Percentiles rank a stretch among this genome's conserved stretches.
These are phyloP conservation scores for Periophthalmus modestus DNA, from an alignment of 2,113 vertebrate species.

Conservation along the genomic window DNA sequence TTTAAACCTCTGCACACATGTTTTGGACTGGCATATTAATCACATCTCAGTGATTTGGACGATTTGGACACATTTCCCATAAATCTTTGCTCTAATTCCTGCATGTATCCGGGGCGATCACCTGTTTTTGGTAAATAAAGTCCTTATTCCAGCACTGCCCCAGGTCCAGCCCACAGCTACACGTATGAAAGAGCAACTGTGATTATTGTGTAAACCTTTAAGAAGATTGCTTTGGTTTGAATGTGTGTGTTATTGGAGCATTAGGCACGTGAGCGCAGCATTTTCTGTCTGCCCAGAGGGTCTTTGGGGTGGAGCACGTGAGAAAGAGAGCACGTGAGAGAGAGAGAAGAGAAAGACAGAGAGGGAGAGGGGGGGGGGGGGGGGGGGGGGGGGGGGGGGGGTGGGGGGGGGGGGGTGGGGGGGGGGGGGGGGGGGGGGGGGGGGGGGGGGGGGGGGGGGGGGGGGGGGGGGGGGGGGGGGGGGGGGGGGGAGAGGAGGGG, in stretches of 20 bases:
- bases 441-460: too few species aligned
- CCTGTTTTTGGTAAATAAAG: conserved; percentile 11
- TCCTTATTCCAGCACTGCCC: neutral
- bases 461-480: too few species aligned
- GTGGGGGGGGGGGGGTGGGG: too few species aligned
- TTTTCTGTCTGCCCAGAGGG: neutral
- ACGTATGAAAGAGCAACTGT: conserved; percentile 6
- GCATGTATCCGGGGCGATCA: neutral
- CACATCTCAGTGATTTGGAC: neutral
- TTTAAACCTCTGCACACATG: neutral
- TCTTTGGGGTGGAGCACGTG: neutral
- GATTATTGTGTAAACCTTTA: conserved; percentile 7
- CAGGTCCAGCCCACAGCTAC: neutral
- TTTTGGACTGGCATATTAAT: neutral
- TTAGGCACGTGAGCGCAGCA: conserved; percentile 5
- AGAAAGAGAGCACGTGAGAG: neutral
- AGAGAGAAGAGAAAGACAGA: neutral
- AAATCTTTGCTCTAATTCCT: conserved; percentile 9
- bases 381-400: neutral
- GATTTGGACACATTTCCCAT: neutral
- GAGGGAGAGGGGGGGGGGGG: neutral
- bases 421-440: too few species aligned
- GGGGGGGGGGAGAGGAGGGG: too few species aligned
- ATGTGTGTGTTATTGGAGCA: conserved; percentile 3
- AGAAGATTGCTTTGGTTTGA: conserved; percentile 2